Percentiles rank a stretch among this genome's conserved stretches.
These are phyloP conservation scores for Ips typographus DNA, from an alignment of 1,140 invertebrate species.

Conservation along the genomic window DNA sequence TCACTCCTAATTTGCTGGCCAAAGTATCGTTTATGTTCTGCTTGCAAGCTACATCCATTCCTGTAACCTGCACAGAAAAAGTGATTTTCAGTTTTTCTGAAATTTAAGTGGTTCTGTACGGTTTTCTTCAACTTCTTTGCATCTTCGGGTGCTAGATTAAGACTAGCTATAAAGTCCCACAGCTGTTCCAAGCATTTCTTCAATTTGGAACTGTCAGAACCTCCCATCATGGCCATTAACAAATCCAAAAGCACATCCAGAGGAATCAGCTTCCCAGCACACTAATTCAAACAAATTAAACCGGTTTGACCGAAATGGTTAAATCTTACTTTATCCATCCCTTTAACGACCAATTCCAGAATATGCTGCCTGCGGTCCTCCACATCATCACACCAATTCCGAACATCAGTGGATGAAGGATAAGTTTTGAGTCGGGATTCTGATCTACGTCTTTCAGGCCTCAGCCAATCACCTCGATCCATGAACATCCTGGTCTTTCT, in stretches of 20 bases:
- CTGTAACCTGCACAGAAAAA: neutral
- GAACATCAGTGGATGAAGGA: conserved; percentile 40
- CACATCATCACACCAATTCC: conserved; percentile 40
- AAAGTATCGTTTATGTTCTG: no score
- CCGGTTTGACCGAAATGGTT: neutral
- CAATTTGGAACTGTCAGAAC: conserved; percentile 51
- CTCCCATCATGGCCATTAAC: conserved; percentile 44
- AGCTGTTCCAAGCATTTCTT: conserved; percentile 48
- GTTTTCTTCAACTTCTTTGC: conserved; percentile 30
- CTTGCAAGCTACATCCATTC: neutral
- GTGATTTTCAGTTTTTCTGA: neutral
- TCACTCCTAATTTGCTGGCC: neutral
- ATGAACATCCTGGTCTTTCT: conserved; percentile 38
- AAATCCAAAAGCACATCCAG: conserved; percentile 54
- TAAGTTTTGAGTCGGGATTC: conserved; percentile 45
- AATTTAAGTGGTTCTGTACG: conserved; percentile 13
- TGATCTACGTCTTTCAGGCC: conserved; percentile 36
- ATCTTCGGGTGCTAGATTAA: conserved; percentile 35
- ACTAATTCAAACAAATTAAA: conserved; percentile 24
- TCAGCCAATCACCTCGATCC: conserved; percentile 32
- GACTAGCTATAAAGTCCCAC: conserved; percentile 26
- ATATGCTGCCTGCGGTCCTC: conserved; percentile 46
- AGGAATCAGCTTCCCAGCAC: conserved; percentile 49
- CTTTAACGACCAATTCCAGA: conserved; percentile 40
- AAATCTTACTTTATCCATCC: conserved; percentile 32